Percentiles rank a stretch among this genome's conserved stretches.
phyloP scores from a whole-genome alignment of 1,140 invertebrate species.

The Grapholita molesta region DNA sequence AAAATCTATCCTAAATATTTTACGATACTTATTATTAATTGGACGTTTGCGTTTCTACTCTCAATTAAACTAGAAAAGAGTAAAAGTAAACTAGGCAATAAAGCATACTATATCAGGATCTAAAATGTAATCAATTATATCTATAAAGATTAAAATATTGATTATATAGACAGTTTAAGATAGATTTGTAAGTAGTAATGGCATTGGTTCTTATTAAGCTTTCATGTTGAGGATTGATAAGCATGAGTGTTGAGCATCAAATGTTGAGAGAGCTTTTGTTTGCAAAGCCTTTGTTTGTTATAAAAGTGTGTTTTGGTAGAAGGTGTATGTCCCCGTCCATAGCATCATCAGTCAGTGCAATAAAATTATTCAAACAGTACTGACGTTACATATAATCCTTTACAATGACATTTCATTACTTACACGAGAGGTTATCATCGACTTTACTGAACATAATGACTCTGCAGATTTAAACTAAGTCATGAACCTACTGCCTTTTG shows the following conservation, averaged over 20 bases:
- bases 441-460: conserved; percentile 2
- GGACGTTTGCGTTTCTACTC: neutral
- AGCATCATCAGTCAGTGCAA: conserved; percentile 17
- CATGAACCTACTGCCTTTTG: conserved; percentile 12
- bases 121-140: neutral
- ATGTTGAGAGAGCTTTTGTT: conserved; percentile 17
- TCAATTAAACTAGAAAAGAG: neutral
- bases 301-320: conserved; percentile 38
- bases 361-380: conserved; percentile 2
- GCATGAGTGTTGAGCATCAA: conserved; percentile 41
- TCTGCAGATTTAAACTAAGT: conserved; percentile 7
- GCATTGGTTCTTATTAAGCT: neutral
- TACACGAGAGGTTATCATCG: conserved; percentile 5
- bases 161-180: neutral
- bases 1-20: conserved; percentile 18
- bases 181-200: conserved; percentile 18
- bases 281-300: conserved; percentile 63
- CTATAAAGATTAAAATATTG: neutral
- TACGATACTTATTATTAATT: neutral
- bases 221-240: conserved; percentile 21
- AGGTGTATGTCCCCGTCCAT: conserved; percentile 27
- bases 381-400: neutral
- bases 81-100: neutral
- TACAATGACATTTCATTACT: neutral
- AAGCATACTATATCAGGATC: neutral